A percentile compares a stretch with the other conserved stretches of the same genome.
Conservation (phyloP, 1,140 invertebrate genomes). For the Penaeus vannamei region DNA sequence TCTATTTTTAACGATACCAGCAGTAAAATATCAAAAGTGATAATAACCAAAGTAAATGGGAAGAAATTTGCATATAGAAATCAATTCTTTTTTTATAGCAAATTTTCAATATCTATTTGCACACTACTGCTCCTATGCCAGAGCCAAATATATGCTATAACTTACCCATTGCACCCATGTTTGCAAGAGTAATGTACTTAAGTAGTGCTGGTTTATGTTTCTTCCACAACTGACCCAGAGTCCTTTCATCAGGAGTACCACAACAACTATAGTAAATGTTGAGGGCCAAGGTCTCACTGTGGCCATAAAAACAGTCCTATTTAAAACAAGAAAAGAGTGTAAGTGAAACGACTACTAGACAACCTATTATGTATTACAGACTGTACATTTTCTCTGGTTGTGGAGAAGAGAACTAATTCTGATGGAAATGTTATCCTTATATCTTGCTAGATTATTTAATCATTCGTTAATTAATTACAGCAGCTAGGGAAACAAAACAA, state of each 20-base stretch:
- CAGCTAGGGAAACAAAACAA: too few relatives aligned
- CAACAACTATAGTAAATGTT: conserved; percentile 59
- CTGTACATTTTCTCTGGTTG: not conserved
- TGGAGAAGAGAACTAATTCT: too few relatives aligned
- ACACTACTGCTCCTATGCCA: not conserved
- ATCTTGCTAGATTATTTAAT: too few relatives aligned
- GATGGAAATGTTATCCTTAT: too few relatives aligned
- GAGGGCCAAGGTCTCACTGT: conserved; percentile 45
- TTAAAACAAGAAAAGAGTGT: not conserved
- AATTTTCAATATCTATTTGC: not conserved
- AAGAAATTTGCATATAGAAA: too few relatives aligned
- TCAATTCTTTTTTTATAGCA: too few relatives aligned
- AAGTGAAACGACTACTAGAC: not conserved
- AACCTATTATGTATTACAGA: not conserved
- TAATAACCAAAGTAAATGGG: not conserved
- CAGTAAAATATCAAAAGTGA: not conserved
- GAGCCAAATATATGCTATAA: not conserved
- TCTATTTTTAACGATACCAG: not conserved
- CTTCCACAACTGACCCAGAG: conserved; percentile 48
- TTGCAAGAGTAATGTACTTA: conserved; percentile 37
- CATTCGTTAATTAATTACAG: too few relatives aligned
- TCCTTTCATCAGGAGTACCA: conserved; percentile 30
- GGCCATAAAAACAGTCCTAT: conserved; percentile 56
- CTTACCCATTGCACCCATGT: conserved; percentile 52
- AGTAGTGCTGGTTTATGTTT: conserved; percentile 44